Evolutionary conservation across 2,888 invertebrate species (phyloP).

Genomic region (Fissipunctia ypsillon): DNA sequence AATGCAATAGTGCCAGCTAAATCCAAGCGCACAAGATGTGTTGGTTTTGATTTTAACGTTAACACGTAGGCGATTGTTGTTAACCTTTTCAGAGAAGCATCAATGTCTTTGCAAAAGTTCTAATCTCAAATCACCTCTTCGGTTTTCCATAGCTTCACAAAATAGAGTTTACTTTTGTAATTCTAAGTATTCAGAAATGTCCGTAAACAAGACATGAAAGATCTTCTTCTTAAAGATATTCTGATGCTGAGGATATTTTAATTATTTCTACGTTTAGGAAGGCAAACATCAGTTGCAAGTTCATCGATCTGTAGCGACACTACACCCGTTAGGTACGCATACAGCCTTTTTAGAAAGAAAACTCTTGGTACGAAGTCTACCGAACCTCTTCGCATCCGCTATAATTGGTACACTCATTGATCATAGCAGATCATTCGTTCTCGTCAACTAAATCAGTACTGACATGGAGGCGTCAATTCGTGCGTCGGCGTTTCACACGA

Average conservation of each 20-base stretch:
- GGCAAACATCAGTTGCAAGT: not conserved
- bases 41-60: slow-evolving; percentile 34
- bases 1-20: slow-evolving; percentile 56
- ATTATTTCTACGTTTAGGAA: not conserved
- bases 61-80: not conserved
- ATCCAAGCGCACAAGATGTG: slow-evolving; percentile 7
- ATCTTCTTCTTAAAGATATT: not conserved
- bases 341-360: slow-evolving; percentile 40
- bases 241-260: not conserved
- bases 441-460: slow-evolving; percentile 78
- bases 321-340: slow-evolving; percentile 19
- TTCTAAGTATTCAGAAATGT: slow-evolving; percentile 17
- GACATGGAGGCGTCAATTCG: slow-evolving; percentile 76
- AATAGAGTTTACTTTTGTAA: not conserved
- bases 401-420: slow-evolving; percentile 75
- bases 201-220: not conserved
- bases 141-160: not conserved
- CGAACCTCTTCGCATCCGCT: slow-evolving; percentile 55
- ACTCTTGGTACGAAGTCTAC: slow-evolving; percentile 40
- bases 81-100: slow-evolving; percentile 30
- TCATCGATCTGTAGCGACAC: slow-evolving; percentile 25
- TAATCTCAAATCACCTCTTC: not conserved
- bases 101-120: not conserved
- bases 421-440: slow-evolving; percentile 80
- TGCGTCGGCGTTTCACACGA: slow-evolving; percentile 78